Conservation (phyloP, 2,797 vertebrate genomes). For the Gymnoscopelus braueri region DNA sequence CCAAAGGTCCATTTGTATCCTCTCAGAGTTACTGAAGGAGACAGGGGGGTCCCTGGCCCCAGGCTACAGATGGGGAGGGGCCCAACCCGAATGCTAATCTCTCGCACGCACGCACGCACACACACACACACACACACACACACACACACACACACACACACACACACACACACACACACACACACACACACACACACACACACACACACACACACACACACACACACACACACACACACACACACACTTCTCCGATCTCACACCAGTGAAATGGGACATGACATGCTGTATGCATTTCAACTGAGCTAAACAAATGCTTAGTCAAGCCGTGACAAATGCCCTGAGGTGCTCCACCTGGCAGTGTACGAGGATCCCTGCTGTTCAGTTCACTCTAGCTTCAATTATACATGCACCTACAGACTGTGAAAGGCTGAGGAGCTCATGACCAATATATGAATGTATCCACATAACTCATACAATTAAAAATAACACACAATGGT, state of each 20-base stretch:
- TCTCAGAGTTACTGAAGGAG: too few relatives aligned
- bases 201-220: constrained; percentile 39
- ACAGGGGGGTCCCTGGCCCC: too few relatives aligned
- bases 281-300: constrained; percentile 48
- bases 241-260: not conserved
- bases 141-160: too few relatives aligned
- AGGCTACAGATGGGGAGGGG: constrained; percentile 69
- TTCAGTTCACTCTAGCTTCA: constrained; percentile 51
- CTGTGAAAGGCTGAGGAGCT: constrained; percentile 8
- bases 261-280: constrained; percentile 40
- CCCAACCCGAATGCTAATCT: too few relatives aligned
- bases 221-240: constrained; percentile 8
- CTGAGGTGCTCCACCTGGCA: constrained; percentile 46
- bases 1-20: too few relatives aligned
- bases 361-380: constrained; percentile 31
- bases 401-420: constrained; percentile 58
- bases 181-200: constrained; percentile 10
- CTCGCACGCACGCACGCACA: too few relatives aligned
- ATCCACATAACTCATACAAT: too few relatives aligned
- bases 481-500: too few relatives aligned
- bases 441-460: too few relatives aligned
- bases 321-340: constrained; percentile 52
- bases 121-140: not conserved
- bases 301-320: constrained; percentile 59
- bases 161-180: too few relatives aligned